Evolutionary conservation across 2,797 vertebrate species (phyloP), one percentile per base, ranked within the genome.

Genomic region (Acomys russatus): DNA sequence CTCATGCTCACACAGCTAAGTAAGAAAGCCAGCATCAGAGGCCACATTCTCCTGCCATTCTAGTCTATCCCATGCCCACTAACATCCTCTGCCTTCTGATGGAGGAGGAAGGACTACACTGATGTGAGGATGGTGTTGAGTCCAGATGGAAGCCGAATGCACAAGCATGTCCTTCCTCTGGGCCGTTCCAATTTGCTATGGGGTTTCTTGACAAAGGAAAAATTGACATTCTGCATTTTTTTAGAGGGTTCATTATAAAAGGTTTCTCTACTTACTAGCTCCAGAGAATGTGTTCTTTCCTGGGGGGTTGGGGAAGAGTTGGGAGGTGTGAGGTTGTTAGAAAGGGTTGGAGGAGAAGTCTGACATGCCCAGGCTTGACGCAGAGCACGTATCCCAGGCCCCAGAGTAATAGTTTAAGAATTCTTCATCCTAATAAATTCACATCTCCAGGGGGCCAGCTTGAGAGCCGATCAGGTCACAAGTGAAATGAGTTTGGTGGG

Each of bases 341-440:
- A 95, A 51, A 30, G 30, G 94, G 79, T 89, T 90, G 88, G 64
- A 88, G 33, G 35, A 86, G 63, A 94, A 94, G 61, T 85, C 33
- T 86, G 74, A 63, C 95, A 87, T 97, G 96, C 78, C 95, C 88
- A 85, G 94, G 87, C 97, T 95, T 97, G 94, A 86, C 89, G 10
- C 96, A 97, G 97, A 96, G 92, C 61, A n/a, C 93, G 35, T 18
- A 87, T 96, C 68, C 93, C 95, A 93, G 86, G 74, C 88, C 91
- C 70, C 88, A 91, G 94, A 98, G 96, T 98, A 98, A 98, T 98
- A 97, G 97, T 97, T 98, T 98, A 98, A 98, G 96, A 98, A 98
- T 96, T 92, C 78, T 97, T 98, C 97, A 88, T 98, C 98, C 98
- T 98, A 97, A 98, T 98, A 97, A 98, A 98, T 98, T 96, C 98